Evolutionary conservation across 1,140 invertebrate species (phyloP).

Genomic region (Chrysoperla carnea): DNA sequence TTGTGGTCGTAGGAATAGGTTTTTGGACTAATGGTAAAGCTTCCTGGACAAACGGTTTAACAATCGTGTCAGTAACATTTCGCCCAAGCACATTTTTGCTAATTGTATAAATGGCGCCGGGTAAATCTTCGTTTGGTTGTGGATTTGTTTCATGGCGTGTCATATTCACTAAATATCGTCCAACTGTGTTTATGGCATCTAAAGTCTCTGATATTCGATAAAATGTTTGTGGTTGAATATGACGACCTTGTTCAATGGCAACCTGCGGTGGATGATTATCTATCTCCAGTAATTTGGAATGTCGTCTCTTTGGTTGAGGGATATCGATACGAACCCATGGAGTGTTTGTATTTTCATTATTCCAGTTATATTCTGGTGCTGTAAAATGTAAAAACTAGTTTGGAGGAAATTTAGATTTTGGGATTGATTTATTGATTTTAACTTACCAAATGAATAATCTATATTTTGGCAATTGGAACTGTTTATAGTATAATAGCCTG

Average conservation of each 20-base stretch:
- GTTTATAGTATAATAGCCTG: too few species aligned
- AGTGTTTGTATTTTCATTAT: too few species aligned
- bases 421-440: too few species aligned
- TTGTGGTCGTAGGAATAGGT: conserved; percentile 17
- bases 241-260: conserved; percentile 1
- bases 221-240: conserved; percentile 26
- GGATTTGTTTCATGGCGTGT: conserved; percentile 32
- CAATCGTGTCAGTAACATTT: conserved; percentile 62
- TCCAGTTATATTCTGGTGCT: too few species aligned
- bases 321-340: too few species aligned
- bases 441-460: too few species aligned
- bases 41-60: conserved; percentile 49
- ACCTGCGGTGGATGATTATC: too few species aligned
- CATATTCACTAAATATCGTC: conserved; percentile 66
- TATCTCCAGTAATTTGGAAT: too few species aligned
- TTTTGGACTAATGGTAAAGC: conserved; percentile 33
- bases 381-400: too few species aligned
- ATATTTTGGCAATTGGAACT: too few species aligned
- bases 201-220: conserved; percentile 45
- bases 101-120: conserved; percentile 57
- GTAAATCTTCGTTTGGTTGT: conserved; percentile 29
- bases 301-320: too few species aligned
- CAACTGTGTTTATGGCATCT: conserved; percentile 65
- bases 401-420: too few species aligned
- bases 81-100: conserved; percentile 63